Evolutionary conservation across 2,888 invertebrate genomes (phyloP), one percentile per base, ranked within the genome.

Genomic region (Patella depressa): DNA sequence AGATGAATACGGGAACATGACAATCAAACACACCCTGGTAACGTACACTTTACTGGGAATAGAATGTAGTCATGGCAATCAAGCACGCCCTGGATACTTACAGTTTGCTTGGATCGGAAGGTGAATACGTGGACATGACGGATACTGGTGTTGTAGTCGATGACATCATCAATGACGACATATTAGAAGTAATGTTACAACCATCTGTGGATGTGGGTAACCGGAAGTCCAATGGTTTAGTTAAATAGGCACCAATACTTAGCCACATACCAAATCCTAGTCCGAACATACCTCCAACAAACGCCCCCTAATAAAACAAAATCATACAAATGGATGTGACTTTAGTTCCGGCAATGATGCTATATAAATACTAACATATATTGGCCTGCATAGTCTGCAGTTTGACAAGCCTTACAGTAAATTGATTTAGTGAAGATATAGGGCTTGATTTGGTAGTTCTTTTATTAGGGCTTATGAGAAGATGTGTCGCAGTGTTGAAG

Each of bases 161-260:
- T 24, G 65, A 65, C 12, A 59, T n/a, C 34, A 57, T 45, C 29
- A 71, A 54, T 53, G 34, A 19, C 29, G 71, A 54, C 7, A 34
- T 54, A 57, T 75, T 71, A 17, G 24, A 59, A 1, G 79, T 82
- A 19, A 57, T 19, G 53, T 82, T 82, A 54, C 85, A 85, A 9
- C 81, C 81, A 12, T 17, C 71, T 9, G 75, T 80, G 1, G 83
- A 80, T 2, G 81, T 80, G 3, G 84, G 80, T 9, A 84, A 78
- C 71, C 72, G 75, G 73, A 81, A 81, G 74, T 81, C 77, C 24
- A 81, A 71, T 14, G 87, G 87, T 69, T 82, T 82, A 57, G 84
- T 85, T n/a, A 96, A 69, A 95, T 93, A 95, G 7, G 94, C 94
- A 0, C 96, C 96, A 89, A 97, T 96, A 76, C 96, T 96, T 83